These are phyloP conservation scores for Mycetomoellerius zeteki DNA, from an alignment of 1,140 invertebrate species.

Conservation along the genomic window DNA sequence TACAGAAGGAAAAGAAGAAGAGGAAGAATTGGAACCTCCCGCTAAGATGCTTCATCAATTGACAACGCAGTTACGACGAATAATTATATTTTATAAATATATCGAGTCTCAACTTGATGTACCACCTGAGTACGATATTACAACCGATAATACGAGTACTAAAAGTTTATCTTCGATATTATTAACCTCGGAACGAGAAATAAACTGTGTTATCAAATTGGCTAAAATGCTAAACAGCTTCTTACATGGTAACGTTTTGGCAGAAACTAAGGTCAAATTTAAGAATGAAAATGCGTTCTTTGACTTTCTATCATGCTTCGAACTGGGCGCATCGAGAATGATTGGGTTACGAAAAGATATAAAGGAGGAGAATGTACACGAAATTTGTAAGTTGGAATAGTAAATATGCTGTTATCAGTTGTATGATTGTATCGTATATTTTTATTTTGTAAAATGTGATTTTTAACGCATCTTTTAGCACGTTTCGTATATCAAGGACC, in stretches of 20 bases:
- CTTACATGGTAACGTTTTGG: conserved; percentile 61
- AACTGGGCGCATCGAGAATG: conserved; percentile 84
- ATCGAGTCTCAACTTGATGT: conserved; percentile 79
- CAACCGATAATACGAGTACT: conserved; percentile 68
- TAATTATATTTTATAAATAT: conserved; percentile 86
- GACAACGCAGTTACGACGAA: conserved; percentile 79
- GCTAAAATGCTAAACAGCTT: conserved; percentile 77
- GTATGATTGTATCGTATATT: background rate
- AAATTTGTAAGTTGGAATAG: conserved; percentile 80
- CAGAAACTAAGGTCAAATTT: conserved; percentile 83
- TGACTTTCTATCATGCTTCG: conserved; percentile 88
- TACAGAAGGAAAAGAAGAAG: conserved; percentile 75
- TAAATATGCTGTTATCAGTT: background rate
- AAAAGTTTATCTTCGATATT: conserved; percentile 77
- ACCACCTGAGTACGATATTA: conserved; percentile 82
- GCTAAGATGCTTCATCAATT: conserved; percentile 80
- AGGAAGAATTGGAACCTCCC: conserved; percentile 79
- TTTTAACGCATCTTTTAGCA: conserved; percentile 81
- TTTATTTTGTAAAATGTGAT: background rate
- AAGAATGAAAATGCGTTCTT: conserved; percentile 81
- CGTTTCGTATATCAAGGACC: conserved; percentile 89
- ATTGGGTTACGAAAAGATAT: conserved; percentile 80
- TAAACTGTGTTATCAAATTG: conserved; percentile 80
- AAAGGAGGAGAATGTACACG: conserved; percentile 79
- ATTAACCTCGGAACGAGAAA: conserved; percentile 81